Base-by-base conservation (phyloP, 2,797 vertebrate species). In the Danio choprae region DNA sequence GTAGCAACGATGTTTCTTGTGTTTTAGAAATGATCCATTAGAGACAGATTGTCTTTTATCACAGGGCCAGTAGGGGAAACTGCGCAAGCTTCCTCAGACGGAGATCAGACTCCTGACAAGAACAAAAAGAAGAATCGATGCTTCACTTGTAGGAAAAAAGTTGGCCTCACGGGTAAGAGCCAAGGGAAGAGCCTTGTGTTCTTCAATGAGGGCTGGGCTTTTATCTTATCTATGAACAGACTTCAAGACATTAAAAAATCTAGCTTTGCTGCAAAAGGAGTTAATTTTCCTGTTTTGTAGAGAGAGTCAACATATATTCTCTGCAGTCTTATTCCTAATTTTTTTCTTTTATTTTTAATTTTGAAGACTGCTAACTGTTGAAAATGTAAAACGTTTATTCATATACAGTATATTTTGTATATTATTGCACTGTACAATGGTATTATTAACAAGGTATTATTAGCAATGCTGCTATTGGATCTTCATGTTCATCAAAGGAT, bases 41-140 rank as follows among this genome's bases (percentile, higher is more conserved):
- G 41, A 50, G 40, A 9, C 79, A 72, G 50, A 29, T 64, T 76
- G 15, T 73, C 20, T 81, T 75, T 60, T 76, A 6, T 77, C 65
- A 38, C 88, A 95, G 95, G 91, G 67, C 91, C 93, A 63, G 84
- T 86, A 36, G 91, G 92, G 56, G 95, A 97, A 78, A 85, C 90
- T 63, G 88, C 93, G 22, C 95, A 95, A 89, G 87, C 88, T 70
- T 90, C 91, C 1, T 92, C 94, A 79, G 95, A 96, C 60, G 92
- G 89, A 73, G 95, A 96, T 88, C 90, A 94, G 72, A 93, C 94
- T 56, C 91, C 94, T 1, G 96, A 96, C 82, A 96, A 96, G 89
- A 93, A 94, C 22, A 96, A 96, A 90, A 97, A 96, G 89, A 96
- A 95, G 93, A 96, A 96, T 80, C 95, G 96, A 79, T 97, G 96